Conservation (phyloP, 1,140 invertebrate species). For the Euwallacea similis region DNA sequence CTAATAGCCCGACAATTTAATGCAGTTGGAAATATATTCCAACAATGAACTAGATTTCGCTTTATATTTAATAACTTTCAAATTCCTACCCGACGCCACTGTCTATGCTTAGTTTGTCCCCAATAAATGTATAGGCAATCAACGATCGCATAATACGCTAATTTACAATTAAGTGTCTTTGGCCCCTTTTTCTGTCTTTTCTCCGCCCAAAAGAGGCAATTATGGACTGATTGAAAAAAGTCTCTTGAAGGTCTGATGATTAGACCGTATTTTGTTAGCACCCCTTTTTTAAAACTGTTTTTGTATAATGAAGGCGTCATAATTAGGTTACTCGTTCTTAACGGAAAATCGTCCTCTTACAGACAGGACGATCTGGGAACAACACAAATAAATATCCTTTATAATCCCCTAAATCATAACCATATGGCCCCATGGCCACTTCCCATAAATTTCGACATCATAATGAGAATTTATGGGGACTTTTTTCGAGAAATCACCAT, state of each 20-base stretch:
- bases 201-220: conserved; percentile 22
- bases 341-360: not conserved
- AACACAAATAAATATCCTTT: conserved; percentile 27
- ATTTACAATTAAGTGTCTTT: conserved; percentile 40
- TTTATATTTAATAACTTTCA: too few relatives aligned
- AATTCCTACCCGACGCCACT: conserved; percentile 4
- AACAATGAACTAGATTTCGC: too few relatives aligned
- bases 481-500: conserved; percentile 31
- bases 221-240: conserved; percentile 26
- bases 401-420: conserved; percentile 28
- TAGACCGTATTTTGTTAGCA: conserved; percentile 10
- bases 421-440: conserved; percentile 30
- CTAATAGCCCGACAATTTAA: too few relatives aligned
- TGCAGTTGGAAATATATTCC: too few relatives aligned
- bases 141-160: conserved; percentile 31
- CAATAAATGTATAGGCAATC: conserved; percentile 37
- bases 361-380: conserved; percentile 6
- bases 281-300: conserved; percentile 5
- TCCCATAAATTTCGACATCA: conserved; percentile 31
- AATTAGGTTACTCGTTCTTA: not conserved
- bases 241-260: conserved; percentile 14
- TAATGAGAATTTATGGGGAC: conserved; percentile 32
- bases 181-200: conserved; percentile 10
- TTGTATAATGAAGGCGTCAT: not conserved
- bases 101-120: conserved; percentile 22